Percentiles rank a stretch among this genome's conserved stretches.
Evolutionary conservation across 1,140 invertebrate species (phyloP).

Genomic region (Leptinotarsa texana): DNA sequence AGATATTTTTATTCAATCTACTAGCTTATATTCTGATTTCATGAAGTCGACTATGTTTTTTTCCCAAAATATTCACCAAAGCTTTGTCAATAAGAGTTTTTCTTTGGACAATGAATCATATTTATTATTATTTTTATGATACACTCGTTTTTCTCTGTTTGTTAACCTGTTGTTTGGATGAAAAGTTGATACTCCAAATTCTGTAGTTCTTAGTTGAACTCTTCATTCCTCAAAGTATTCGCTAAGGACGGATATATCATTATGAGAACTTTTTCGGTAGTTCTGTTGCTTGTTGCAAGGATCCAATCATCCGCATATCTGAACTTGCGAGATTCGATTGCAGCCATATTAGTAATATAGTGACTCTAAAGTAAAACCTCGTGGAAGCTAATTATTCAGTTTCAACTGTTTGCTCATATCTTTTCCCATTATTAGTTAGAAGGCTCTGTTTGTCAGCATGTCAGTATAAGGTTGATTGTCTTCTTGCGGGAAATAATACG

Average conservation of each 20-base stretch:
- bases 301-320: not conserved
- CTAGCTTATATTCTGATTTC: no score
- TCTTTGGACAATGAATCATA: no score
- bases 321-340: not conserved
- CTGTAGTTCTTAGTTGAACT: not conserved
- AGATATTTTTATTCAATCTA: no score
- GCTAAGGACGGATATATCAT: not conserved
- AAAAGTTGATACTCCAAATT: not conserved
- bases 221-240: not conserved
- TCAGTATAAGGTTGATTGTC: not conserved
- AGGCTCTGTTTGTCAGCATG: not conserved
- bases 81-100: no score
- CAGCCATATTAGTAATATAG: not conserved
- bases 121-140: no score
- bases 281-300: not conserved
- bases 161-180: not conserved
- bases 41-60: no score
- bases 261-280: not conserved
- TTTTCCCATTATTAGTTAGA: not conserved
- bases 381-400: not conserved
- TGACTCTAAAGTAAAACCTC: not conserved
- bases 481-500: not conserved
- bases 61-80: no score
- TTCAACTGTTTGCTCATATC: not conserved
- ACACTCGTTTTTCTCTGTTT: not conserved